These are phyloP conservation scores for Anticlea derivata DNA, from an alignment of 2,888 invertebrate genomes.

Conservation along the genomic window DNA sequence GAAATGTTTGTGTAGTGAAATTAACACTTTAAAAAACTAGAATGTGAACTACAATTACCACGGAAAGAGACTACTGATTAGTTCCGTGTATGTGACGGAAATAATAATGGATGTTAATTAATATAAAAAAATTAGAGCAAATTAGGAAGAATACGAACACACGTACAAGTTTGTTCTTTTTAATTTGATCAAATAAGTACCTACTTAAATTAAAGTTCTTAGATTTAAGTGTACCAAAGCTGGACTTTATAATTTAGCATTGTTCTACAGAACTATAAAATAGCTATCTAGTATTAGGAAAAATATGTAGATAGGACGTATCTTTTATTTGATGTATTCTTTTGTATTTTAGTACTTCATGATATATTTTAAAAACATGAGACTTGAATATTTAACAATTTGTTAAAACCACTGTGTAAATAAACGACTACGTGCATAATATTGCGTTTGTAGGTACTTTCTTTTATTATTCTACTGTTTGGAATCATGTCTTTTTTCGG, in stretches of 20 bases:
- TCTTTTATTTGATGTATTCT: conserved; percentile 7
- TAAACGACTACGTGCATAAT: conserved; percentile 27
- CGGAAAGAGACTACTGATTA: conserved; percentile 1
- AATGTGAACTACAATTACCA: conserved; percentile 8
- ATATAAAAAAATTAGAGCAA: conserved; percentile 47
- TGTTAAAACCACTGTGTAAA: conserved; percentile 38
- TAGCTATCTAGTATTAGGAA: background rate
- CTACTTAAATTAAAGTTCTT: conserved; percentile 21
- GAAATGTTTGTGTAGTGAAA: conserved; percentile 27
- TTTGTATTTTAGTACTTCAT: conserved; percentile 6
- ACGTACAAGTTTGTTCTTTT: conserved; percentile 51
- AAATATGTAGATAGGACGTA: conserved; percentile 12
- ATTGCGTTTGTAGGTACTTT: conserved; percentile 7
- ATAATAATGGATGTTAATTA: background rate
- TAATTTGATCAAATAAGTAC: conserved; percentile 56
- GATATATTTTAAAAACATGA: conserved; percentile 23
- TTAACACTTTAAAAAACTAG: conserved; percentile 12
- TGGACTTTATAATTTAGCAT: conserved; percentile 38
- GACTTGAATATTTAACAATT: conserved; percentile 28
- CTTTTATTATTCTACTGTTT: too few relatives aligned
- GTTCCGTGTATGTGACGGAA: conserved; percentile 7
- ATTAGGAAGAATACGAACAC: conserved; percentile 55
- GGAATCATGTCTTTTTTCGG: too few relatives aligned
- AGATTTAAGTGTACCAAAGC: conserved; percentile 58
- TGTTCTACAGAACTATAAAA: conserved; percentile 24